Evolutionary conservation across 2,888 invertebrate species (phyloP).

Genomic region (Troides oblongomaculatus): DNA sequence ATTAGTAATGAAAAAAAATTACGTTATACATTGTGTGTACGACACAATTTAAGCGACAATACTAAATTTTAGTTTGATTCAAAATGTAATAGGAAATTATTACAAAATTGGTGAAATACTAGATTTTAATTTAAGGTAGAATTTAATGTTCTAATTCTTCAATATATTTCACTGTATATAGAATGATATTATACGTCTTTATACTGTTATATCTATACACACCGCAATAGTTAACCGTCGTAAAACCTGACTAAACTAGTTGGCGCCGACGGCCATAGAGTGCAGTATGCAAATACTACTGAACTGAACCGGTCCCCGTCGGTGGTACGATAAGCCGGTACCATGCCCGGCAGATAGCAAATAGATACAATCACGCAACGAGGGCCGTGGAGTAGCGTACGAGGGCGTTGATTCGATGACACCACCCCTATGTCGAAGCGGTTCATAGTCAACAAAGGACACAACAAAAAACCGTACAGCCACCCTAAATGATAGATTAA

Average conservation of each 20-base stretch:
- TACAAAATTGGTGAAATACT: too few relatives aligned
- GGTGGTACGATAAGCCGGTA: constrained; percentile 36
- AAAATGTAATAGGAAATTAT: too few relatives aligned
- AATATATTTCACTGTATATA: not conserved
- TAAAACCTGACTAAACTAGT: constrained; percentile 40
- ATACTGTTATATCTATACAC: not conserved
- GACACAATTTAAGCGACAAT: too few relatives aligned
- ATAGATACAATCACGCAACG: constrained; percentile 35
- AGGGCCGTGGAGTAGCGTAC: constrained; percentile 15
- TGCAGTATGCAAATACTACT: constrained; percentile 55
- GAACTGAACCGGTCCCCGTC: constrained; percentile 53
- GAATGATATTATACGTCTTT: not conserved
- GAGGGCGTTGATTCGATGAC: constrained; percentile 29
- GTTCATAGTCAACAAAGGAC: constrained; percentile 23
- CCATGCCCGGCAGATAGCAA: constrained; percentile 36
- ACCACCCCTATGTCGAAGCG: constrained; percentile 26
- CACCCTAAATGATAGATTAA: constrained; percentile 4
- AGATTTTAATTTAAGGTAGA: too few relatives aligned
- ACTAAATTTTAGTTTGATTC: too few relatives aligned
- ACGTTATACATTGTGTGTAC: too few relatives aligned
- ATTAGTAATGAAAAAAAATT: too few relatives aligned
- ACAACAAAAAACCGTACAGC: constrained; percentile 15
- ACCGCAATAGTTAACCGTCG: constrained; percentile 21
- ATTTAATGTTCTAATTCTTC: too few relatives aligned
- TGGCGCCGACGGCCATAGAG: constrained; percentile 42